A percentile compares a stretch with the other conserved stretches of the same genome.
Conservation (phyloP, 2,888 invertebrate genomes). For the Brenthis ino region DNA sequence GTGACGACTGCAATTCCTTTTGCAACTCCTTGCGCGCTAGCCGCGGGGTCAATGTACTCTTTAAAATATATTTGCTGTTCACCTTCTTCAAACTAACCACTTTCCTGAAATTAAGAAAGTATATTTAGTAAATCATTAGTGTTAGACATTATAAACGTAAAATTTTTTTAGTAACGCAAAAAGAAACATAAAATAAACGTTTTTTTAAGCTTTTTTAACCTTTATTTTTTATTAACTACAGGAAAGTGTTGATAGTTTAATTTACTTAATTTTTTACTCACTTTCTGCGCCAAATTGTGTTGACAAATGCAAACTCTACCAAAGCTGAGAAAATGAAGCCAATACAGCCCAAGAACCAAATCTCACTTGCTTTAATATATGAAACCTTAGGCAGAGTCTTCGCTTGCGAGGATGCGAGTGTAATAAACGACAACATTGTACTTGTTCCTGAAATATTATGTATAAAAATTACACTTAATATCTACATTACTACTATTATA, state of each 20-base stretch:
- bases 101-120: slow-evolving; percentile 74
- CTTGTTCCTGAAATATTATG: slow-evolving; percentile 85
- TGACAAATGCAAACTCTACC: slow-evolving; percentile 94
- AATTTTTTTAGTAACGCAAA: too few species aligned
- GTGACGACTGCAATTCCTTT: slow-evolving; percentile 83
- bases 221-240: too few species aligned
- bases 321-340: slow-evolving; percentile 92
- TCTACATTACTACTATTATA: too few species aligned
- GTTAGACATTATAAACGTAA: too few species aligned
- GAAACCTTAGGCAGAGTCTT: slow-evolving; percentile 94
- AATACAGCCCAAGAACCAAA: slow-evolving; percentile 93
- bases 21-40: slow-evolving; percentile 87
- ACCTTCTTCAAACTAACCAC: slow-evolving; percentile 87
- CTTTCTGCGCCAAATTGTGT: slow-evolving; percentile 93
- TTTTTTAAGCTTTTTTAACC: too few species aligned
- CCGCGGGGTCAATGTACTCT: slow-evolving; percentile 91
- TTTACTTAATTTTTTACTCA: slow-evolving; percentile 59
- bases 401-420: slow-evolving; percentile 91
- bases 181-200: too few species aligned
- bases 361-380: slow-evolving; percentile 94
- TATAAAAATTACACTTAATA: background rate
- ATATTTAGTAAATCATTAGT: background rate
- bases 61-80: slow-evolving; percentile 91
- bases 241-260: too few species aligned
- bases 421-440: slow-evolving; percentile 94